A percentile compares a stretch with the other conserved stretches of the same genome.
phyloP scores from a whole-genome alignment of 2,888 invertebrate genomes.

The Panopea generosa region DNA sequence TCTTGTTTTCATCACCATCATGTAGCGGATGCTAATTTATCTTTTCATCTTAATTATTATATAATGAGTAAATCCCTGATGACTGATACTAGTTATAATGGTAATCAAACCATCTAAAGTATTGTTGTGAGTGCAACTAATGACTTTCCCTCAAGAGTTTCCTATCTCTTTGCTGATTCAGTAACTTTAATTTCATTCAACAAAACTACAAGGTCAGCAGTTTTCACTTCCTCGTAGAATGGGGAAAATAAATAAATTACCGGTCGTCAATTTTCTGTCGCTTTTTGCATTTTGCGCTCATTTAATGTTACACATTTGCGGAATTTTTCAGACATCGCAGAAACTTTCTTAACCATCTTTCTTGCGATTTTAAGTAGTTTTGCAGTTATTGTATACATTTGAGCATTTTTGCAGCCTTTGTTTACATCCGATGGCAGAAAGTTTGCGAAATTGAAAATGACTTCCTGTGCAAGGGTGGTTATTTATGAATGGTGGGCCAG shows the following conservation, averaged over 20 bases:
- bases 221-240: constrained; percentile 4
- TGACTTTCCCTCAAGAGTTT: no score
- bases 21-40: no score
- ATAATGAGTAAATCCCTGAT: no score
- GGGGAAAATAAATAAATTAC: background rate
- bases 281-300: constrained; percentile 20
- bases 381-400: no score
- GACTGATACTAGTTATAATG: no score
- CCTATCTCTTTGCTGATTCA: no score
- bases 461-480: constrained; percentile 42
- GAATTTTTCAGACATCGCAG: constrained; percentile 14
- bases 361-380: constrained; percentile 18
- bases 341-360: no score
- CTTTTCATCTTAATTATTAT: no score
- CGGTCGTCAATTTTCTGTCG: background rate
- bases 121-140: no score
- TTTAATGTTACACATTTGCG: constrained; percentile 35
- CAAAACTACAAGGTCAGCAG: background rate
- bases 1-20: no score
- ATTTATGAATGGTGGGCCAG: constrained; percentile 44
- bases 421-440: constrained; percentile 23
- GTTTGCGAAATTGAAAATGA: constrained; percentile 41
- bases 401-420: background rate
- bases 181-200: background rate
- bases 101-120: no score